Percentiles rank a stretch among this genome's conserved stretches.
These are phyloP conservation scores for Macrosoma leucophasiata DNA, from an alignment of 2,888 invertebrate species.

Conservation along the genomic window DNA sequence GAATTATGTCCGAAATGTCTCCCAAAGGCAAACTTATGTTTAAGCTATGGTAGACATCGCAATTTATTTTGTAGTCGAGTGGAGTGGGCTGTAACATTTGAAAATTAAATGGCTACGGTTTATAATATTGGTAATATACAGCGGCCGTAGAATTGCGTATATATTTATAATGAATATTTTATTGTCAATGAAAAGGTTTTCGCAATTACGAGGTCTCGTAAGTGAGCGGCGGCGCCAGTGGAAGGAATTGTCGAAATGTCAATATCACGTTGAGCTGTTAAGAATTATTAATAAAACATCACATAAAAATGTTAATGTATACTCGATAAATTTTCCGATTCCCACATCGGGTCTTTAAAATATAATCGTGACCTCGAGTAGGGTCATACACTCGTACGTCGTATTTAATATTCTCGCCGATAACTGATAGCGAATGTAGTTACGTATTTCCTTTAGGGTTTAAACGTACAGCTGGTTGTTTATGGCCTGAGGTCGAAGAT, in stretches of 20 bases:
- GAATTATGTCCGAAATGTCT: too few relatives aligned
- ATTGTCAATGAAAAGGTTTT: slow-evolving; percentile 30
- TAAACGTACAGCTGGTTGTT: too few relatives aligned
- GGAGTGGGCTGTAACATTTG: too few relatives aligned
- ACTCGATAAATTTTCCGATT: slow-evolving; percentile 21
- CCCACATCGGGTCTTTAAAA: slow-evolving; percentile 1
- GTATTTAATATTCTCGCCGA: slow-evolving; percentile 1
- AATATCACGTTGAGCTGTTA: slow-evolving; percentile 27
- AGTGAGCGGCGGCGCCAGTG: slow-evolving; percentile 32
- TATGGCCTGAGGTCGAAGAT: slow-evolving; percentile 47
- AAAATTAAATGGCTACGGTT: too few relatives aligned
- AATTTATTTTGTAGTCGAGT: too few relatives aligned
- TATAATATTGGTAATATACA: too few relatives aligned
- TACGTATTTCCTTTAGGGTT: too few relatives aligned
- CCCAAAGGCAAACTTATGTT: too few relatives aligned
- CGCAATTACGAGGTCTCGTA: slow-evolving; percentile 34
- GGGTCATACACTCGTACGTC: too few relatives aligned
- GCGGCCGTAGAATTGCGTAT: too few relatives aligned
- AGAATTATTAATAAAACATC: slow-evolving; percentile 22
- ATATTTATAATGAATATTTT: slow-evolving; percentile 22
- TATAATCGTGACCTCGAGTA: slow-evolving; percentile 9
- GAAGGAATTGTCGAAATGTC: slow-evolving; percentile 36
- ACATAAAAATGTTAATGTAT: slow-evolving; percentile 21
- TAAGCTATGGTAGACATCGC: too few relatives aligned
- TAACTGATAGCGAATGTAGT: too few relatives aligned